Conservation (phyloP, 2,888 invertebrate species). For the Protophormia terraenovae region DNA sequence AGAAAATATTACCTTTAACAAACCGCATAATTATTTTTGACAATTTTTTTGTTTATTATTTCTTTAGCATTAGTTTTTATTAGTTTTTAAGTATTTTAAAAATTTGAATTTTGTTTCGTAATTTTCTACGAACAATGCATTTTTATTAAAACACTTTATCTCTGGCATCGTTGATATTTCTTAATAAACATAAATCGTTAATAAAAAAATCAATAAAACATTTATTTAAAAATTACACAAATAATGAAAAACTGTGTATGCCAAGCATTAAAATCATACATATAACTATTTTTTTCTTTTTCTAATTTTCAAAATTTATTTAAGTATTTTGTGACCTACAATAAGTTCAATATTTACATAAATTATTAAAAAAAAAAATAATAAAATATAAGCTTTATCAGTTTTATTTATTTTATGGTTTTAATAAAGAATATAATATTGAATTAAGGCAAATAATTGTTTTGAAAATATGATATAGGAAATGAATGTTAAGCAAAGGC, state of each 20-base stretch:
- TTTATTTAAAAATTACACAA: not conserved
- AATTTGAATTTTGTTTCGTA: conserved; percentile 30
- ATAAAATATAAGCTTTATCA: no score
- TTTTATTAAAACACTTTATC: conserved; percentile 10
- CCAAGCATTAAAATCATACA: not conserved
- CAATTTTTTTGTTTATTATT: conserved; percentile 35
- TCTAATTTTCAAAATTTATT: no score
- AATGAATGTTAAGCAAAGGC: no score
- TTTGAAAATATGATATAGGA: no score
- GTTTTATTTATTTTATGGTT: no score
- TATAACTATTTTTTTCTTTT: not conserved
- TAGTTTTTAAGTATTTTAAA: conserved; percentile 41
- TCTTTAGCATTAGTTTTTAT: conserved; percentile 19
- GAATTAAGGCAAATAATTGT: no score
- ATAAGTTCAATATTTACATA: no score
- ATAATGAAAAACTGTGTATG: conserved; percentile 19
- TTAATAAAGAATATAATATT: no score
- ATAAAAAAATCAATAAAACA: not conserved
- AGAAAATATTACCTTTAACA: conserved; percentile 15
- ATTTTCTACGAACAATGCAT: conserved; percentile 37
- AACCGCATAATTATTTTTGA: conserved; percentile 28
- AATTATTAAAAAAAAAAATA: no score
- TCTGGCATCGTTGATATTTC: conserved; percentile 34
- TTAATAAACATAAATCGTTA: not conserved
- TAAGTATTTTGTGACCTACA: no score